A percentile compares a stretch with the other conserved stretches of the same genome.
Evolutionary conservation across 2,113 vertebrate genomes (phyloP).

Genomic region (Strix aluco): DNA sequence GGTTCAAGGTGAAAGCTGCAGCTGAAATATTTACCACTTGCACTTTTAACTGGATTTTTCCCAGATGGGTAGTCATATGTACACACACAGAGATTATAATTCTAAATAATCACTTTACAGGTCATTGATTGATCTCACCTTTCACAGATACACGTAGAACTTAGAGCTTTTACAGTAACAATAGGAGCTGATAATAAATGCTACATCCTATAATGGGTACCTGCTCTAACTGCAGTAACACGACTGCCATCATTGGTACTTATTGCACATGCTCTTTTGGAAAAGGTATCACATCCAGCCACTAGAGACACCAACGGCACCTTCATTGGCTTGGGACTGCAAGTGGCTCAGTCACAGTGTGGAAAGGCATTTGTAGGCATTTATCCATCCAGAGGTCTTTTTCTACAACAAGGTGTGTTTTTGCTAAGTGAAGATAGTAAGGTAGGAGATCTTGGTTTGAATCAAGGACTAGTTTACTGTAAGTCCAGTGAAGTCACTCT

Average conservation of each 20-base stretch:
- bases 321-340: neutral
- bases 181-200: neutral
- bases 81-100: neutral
- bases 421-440: neutral
- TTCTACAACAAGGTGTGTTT: neutral
- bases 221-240: neutral
- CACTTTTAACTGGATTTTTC: neutral
- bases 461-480: neutral
- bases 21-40: neutral
- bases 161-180: neutral
- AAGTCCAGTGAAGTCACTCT: neutral
- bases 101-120: neutral
- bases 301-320: neutral
- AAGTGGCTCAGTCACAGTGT: rapidly evolving
- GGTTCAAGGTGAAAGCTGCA: neutral
- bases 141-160: neutral
- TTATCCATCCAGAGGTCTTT: neutral
- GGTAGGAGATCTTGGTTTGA: neutral
- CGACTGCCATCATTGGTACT: neutral
- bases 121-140: neutral
- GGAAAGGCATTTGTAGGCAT: neutral
- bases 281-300: rapidly evolving
- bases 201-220: neutral
- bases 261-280: neutral
- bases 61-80: too few relatives aligned